Percentiles rank a stretch among this genome's conserved stretches.
These are phyloP conservation scores for Xyrichtys novacula DNA, from an alignment of 2,797 vertebrate genomes.

Conservation along the genomic window DNA sequence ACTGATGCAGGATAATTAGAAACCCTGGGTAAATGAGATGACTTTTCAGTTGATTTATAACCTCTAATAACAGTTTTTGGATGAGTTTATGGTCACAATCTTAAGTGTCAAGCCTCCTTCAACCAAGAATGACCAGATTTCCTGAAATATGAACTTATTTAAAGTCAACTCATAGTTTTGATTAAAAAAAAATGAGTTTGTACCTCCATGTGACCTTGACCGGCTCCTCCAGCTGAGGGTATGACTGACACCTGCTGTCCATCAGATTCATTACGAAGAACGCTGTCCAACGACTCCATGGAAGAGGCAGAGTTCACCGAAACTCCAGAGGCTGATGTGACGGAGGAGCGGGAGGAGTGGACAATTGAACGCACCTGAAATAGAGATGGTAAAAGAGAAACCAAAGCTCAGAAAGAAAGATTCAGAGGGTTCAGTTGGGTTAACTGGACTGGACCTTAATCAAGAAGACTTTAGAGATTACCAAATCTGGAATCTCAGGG, in stretches of 20 bases:
- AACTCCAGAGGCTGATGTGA: slow-evolving; percentile 88
- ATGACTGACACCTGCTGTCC: slow-evolving; percentile 67
- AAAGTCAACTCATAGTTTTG: not conserved
- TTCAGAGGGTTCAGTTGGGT: not conserved
- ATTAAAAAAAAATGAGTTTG: not conserved
- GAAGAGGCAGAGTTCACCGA: slow-evolving; percentile 89
- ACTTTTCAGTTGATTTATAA: too few relatives aligned
- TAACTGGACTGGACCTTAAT: too few relatives aligned
- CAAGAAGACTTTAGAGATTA: too few relatives aligned
- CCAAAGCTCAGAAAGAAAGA: too few relatives aligned
- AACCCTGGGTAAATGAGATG: too few relatives aligned
- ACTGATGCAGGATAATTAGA: too few relatives aligned
- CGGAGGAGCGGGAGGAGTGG: slow-evolving; percentile 93
- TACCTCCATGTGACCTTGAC: slow-evolving; percentile 81
- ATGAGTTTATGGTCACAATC: too few relatives aligned
- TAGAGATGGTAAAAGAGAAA: not conserved
- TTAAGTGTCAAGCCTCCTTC: too few relatives aligned
- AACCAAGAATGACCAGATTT: too few relatives aligned
- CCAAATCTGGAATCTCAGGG: too few relatives aligned
- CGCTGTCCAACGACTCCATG: slow-evolving; percentile 96
- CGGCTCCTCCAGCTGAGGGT: slow-evolving; percentile 36
- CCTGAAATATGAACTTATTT: too few relatives aligned
- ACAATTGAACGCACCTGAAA: slow-evolving; percentile 85
- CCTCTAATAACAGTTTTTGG: too few relatives aligned
- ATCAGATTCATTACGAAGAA: slow-evolving; percentile 87